Evolutionary conservation across 2,888 invertebrate genomes (phyloP), one percentile per base, ranked within the genome.

Genomic region (Cryptus viduatorius): DNA sequence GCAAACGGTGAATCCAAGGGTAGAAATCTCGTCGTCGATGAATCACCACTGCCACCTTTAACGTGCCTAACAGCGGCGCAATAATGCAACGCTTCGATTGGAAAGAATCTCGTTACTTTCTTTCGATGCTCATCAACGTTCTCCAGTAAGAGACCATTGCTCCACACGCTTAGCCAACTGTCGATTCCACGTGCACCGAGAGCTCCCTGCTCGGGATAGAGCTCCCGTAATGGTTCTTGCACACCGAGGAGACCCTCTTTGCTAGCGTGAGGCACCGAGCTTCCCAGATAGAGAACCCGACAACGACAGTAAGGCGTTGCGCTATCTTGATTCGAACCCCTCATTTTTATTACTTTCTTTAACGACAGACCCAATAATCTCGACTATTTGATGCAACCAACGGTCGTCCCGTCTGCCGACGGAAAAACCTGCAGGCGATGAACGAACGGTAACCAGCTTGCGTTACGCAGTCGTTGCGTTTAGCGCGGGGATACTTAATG

Each of bases 231-330:
- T 1, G 99, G 99, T 94, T 99, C 99, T 95, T 99, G 99, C 88
- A 99, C 98, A 80, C 98, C 98, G 92, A 99, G 98, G 69, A 99
- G 95, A 72, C 99, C 99, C 92, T 99, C 99, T 94, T 99, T 99
- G 93, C 98, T 98, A 93, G 98, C 98, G 92, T 99, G 98, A 44
- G 99, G 98, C 90, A 99, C 99, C 31, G 98, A 97, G 90, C 98
- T 98, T 89, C 99, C 99, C 90, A 99, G 95, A 94, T 99, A 99
- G 82, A 99, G 96, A 77, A 99, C 99, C 87, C 98, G 96, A 94
- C 99, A 99, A 90, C 98, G 96, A 95, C 99, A 98, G 92, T 98
- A 98, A 93, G 98, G 99, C 91, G 98, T 98, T 91, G 98, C 97
- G 93, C 97, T 97, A 79, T 95, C 95, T 94, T 96, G 96, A 89